phyloP scores from a whole-genome alignment of 2,113 vertebrate species.

The Ammodramus savannarum region DNA sequence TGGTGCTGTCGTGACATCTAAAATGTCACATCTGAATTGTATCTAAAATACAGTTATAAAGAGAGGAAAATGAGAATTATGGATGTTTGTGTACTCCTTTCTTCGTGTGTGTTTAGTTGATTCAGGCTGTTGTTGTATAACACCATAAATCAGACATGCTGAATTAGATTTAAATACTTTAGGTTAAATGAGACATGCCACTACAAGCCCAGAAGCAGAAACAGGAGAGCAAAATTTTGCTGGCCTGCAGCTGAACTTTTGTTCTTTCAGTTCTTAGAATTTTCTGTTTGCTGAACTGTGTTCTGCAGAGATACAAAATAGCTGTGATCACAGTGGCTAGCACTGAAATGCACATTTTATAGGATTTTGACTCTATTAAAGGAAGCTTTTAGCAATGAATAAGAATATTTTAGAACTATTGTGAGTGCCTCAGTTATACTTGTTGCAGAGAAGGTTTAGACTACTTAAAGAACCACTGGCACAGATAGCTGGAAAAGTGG shows the following conservation, averaged over 20 bases:
- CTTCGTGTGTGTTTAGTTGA: background rate
- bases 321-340: background rate
- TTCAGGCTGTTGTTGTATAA: background rate
- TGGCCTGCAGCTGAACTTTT: background rate
- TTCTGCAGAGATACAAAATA: background rate
- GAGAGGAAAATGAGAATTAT: background rate
- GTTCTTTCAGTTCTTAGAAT: background rate
- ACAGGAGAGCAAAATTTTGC: background rate
- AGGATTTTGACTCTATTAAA: background rate
- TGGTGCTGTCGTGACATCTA: background rate
- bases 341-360: background rate
- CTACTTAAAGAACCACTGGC: accelerated
- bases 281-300: background rate
- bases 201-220: background rate
- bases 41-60: background rate
- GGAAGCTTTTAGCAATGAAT: background rate
- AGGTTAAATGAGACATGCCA: background rate
- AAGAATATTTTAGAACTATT: background rate
- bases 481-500: background rate
- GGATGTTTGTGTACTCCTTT: background rate
- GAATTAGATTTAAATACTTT: background rate
- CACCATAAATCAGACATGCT: accelerated
- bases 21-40: background rate
- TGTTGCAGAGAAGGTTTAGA: background rate
- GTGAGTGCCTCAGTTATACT: background rate